Percentiles rank a stretch among this genome's conserved stretches.
These are phyloP conservation scores for Dynastes hyllus DNA, from an alignment of 2,888 invertebrate genomes.

Conservation along the genomic window DNA sequence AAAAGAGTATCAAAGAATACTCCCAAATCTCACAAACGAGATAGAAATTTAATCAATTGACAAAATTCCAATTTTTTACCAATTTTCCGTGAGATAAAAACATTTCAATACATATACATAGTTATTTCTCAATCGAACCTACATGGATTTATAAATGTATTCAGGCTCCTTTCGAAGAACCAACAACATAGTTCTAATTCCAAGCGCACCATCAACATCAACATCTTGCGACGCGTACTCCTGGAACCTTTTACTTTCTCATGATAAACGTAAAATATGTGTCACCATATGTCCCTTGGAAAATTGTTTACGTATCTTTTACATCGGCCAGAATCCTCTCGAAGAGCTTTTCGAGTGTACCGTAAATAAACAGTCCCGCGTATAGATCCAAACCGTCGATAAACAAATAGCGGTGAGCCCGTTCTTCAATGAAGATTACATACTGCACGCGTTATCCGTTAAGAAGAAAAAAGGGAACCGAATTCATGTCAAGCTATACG, in stretches of 20 bases:
- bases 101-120: too few species aligned
- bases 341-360: conserved; percentile 19
- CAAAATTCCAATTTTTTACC: too few species aligned
- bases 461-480: not conserved
- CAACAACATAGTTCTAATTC: too few species aligned
- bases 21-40: too few species aligned
- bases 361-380: conserved; percentile 19
- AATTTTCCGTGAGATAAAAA: too few species aligned
- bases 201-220: too few species aligned
- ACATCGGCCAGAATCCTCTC: not conserved
- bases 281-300: conserved; percentile 7
- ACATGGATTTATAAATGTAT: too few species aligned
- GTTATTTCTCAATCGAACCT: too few species aligned
- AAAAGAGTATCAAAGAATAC: too few species aligned
- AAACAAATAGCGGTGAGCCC: conserved; percentile 24
- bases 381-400: conserved; percentile 21
- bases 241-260: conserved; percentile 6
- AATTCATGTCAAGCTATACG: conserved; percentile 14
- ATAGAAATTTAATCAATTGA: too few species aligned
- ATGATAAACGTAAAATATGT: conserved; percentile 26
- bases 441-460: not conserved
- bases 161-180: too few species aligned
- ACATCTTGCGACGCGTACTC: too few species aligned
- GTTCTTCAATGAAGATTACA: conserved; percentile 15
- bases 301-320: conserved; percentile 30